Evolutionary conservation across 2,113 vertebrate species (phyloP).

Genomic region (Panthera uncia): DNA sequence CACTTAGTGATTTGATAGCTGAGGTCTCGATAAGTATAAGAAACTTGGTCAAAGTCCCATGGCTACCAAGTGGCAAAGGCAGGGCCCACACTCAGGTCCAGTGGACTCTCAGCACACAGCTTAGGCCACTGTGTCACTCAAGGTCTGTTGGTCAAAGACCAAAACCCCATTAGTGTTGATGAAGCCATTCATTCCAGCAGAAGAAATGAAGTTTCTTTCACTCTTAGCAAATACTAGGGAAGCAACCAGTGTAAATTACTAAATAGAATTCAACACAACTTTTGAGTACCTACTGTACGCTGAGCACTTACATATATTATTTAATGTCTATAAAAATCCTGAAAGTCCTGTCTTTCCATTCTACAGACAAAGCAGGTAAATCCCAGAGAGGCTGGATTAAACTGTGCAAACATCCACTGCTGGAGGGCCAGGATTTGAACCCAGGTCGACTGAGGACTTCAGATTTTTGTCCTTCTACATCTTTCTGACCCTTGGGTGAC

Average conservation of each 20-base stretch:
- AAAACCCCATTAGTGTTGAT: fast-evolving
- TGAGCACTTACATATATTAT: neutral
- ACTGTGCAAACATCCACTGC: neutral
- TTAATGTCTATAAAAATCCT: neutral
- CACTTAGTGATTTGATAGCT: neutral
- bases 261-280: neutral
- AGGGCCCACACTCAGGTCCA: neutral
- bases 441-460: neutral
- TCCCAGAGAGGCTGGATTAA: neutral
- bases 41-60: neutral
- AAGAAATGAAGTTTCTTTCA: neutral
- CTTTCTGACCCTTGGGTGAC: neutral
- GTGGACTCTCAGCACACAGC: too few species aligned
- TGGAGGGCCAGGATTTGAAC: neutral
- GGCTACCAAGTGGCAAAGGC: neutral
- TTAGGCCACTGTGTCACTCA: fast-evolving
- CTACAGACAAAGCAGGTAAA: neutral
- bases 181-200: neutral
- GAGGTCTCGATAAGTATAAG: neutral
- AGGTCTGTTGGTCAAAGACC: neutral
- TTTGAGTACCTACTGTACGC: neutral
- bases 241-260: neutral
- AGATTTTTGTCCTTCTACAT: neutral
- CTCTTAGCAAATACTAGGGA: neutral
- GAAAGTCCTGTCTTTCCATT: neutral